A percentile compares a stretch with the other conserved stretches of the same genome.
phyloP scores from a whole-genome alignment of 1,140 invertebrate genomes.

The Hormaphis cornu region DNA sequence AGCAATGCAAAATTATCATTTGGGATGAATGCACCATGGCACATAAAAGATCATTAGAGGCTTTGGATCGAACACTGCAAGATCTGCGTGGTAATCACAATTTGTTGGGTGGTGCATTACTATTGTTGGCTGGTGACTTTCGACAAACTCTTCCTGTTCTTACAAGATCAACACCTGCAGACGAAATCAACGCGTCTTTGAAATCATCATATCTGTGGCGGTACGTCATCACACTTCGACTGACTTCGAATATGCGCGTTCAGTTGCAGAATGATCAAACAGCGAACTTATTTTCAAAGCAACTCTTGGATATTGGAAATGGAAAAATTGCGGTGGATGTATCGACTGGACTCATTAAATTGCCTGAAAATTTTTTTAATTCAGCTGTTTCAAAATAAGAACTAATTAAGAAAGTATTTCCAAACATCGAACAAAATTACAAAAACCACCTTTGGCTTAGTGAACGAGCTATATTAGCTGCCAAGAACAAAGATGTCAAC shows the following conservation, averaged over 20 bases:
- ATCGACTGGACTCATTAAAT: conserved; percentile 29
- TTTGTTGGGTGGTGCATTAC: conserved; percentile 35
- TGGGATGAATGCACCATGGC: too few relatives aligned
- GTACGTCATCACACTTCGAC: conserved; percentile 33
- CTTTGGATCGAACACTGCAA: conserved; percentile 35
- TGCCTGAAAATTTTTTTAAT: conserved; percentile 35
- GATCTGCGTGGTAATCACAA: neutral
- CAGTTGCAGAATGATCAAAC: too few relatives aligned
- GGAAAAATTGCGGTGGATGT: conserved; percentile 13
- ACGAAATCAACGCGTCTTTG: conserved; percentile 41
- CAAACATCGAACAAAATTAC: too few relatives aligned
- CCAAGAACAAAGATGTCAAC: too few relatives aligned
- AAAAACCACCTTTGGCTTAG: too few relatives aligned
- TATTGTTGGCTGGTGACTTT: conserved; percentile 41
- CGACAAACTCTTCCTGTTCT: conserved; percentile 42
- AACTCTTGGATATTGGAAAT: too few relatives aligned
- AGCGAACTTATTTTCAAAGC: conserved; percentile 30
- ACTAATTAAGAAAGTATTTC: too few relatives aligned
- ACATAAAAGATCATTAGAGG: too few relatives aligned
- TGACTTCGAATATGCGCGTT: neutral
- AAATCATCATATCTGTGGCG: conserved; percentile 39
- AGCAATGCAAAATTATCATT: too few relatives aligned
- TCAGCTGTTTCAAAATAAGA: conserved; percentile 38
- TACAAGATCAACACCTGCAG: conserved; percentile 37
- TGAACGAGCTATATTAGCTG: too few relatives aligned